phyloP scores from a whole-genome alignment of 2,113 vertebrate species.

The Ceuthmochares aereus region DNA sequence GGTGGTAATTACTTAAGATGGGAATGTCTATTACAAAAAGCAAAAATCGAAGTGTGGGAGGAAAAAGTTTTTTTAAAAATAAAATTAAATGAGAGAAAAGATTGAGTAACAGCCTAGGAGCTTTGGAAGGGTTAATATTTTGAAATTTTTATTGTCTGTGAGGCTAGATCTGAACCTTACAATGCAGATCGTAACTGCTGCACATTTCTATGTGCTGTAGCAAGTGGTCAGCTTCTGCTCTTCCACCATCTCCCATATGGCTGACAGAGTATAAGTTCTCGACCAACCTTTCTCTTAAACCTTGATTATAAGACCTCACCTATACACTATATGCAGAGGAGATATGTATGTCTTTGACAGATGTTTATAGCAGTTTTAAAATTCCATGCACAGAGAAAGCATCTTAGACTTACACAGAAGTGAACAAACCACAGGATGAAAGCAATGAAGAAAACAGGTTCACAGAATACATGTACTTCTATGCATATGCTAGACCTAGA shows the following conservation, averaged over 20 bases:
- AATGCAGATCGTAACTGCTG: slow-evolving; percentile 2
- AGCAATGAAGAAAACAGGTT: background rate
- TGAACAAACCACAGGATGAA: background rate
- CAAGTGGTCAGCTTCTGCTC: slow-evolving; percentile 36
- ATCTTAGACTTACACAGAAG: background rate
- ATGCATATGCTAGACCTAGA: background rate
- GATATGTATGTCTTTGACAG: background rate
- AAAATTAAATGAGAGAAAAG: slow-evolving; percentile 40
- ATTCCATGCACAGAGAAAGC: background rate
- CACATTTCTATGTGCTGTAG: background rate
- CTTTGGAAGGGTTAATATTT: slow-evolving; percentile 74
- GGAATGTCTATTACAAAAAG: slow-evolving; percentile 59
- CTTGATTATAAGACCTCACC: background rate
- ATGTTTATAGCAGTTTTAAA: background rate
- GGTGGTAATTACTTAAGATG: slow-evolving; percentile 81
- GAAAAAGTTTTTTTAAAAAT: background rate
- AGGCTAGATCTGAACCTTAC: slow-evolving; percentile 53
- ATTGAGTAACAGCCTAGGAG: slow-evolving; percentile 24
- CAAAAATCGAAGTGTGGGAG: slow-evolving; percentile 70
- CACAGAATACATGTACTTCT: background rate
- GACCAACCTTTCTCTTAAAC: background rate
- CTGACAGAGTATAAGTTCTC: background rate
- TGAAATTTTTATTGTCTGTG: slow-evolving; percentile 62
- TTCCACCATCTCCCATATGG: background rate
- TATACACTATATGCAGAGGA: background rate